Evolutionary conservation across 2,888 invertebrate species (phyloP).

Genomic region (Drosophila vallismaia): DNA sequence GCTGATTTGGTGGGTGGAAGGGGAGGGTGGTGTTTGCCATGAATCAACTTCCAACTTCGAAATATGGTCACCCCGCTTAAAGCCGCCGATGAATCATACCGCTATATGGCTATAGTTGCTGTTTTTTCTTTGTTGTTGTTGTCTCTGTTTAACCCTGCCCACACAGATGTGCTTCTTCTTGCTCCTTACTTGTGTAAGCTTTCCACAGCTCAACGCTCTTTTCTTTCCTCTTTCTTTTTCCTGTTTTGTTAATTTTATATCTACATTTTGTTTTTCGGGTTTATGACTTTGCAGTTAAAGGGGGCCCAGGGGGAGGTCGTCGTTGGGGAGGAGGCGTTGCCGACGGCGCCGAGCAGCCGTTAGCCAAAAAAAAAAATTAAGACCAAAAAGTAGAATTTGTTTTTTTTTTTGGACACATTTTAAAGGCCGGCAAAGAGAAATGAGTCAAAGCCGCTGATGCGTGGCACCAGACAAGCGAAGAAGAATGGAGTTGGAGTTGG

Average conservation of each 20-base stretch:
- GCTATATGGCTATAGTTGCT: constrained; percentile 14
- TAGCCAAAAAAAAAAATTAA: constrained; percentile 37
- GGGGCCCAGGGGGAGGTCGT: background rate
- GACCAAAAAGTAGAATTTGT: constrained; percentile 24
- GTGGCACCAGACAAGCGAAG: constrained; percentile 37
- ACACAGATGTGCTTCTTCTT: constrained; percentile 51
- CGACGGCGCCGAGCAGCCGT: constrained; percentile 62
- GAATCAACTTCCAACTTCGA: constrained; percentile 75
- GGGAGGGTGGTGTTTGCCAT: constrained; percentile 48
- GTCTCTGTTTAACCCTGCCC: constrained; percentile 28
- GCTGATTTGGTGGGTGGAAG: constrained; percentile 27
- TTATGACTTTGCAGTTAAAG: constrained; percentile 27
- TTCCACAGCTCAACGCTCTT: constrained; percentile 35
- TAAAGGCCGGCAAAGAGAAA: constrained; percentile 37
- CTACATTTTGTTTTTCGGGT: constrained; percentile 26
- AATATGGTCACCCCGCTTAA: constrained; percentile 58
- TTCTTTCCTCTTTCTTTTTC: constrained; percentile 36
- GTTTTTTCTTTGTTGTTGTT: constrained; percentile 20
- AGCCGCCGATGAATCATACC: constrained; percentile 58
- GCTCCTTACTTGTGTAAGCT: constrained; percentile 41
- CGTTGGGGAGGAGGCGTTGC: constrained; percentile 7
- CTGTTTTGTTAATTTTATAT: constrained; percentile 62
- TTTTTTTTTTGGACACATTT: constrained; percentile 61
- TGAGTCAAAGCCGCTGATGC: constrained; percentile 50
- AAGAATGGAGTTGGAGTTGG: constrained; percentile 48